Conservation (phyloP, 2,888 invertebrate species). For the Spilarctia lutea region DNA sequence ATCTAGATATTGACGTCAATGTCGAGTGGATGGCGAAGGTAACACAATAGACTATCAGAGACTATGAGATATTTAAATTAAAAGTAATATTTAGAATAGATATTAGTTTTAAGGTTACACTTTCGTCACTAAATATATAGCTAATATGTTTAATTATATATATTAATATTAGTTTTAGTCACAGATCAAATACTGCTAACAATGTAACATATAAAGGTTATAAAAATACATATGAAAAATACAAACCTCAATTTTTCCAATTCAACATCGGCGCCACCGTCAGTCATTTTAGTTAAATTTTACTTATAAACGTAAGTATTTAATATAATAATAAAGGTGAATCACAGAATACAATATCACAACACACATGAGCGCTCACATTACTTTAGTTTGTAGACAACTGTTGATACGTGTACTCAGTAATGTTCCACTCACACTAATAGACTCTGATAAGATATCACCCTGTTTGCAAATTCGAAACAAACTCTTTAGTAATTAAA, state of each 20-base stretch:
- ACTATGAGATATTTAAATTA: neutral
- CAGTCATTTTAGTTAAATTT: constrained; percentile 61
- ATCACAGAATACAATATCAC: constrained; percentile 46
- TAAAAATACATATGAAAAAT: constrained; percentile 1
- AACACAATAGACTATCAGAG: neutral
- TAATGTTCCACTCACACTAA: constrained; percentile 69
- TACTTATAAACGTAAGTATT: constrained; percentile 33
- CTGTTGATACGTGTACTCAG: constrained; percentile 63
- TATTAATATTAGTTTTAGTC: neutral
- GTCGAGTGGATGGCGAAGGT: neutral
- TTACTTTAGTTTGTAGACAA: constrained; percentile 57
- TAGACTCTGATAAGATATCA: constrained; percentile 77
- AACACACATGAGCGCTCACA: constrained; percentile 58
- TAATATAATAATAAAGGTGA: constrained; percentile 30
- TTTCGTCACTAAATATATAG: neutral
- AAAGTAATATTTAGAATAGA: neutral
- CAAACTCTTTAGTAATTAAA: constrained; percentile 66
- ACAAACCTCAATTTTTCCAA: constrained; percentile 77
- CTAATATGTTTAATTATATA: neutral
- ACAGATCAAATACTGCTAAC: neutral
- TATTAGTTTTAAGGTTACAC: neutral
- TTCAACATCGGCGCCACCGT: constrained; percentile 72
- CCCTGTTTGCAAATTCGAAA: constrained; percentile 73
- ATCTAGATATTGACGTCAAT: constrained; percentile 14
- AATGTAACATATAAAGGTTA: neutral